Evolutionary conservation across 2,888 invertebrate genomes (phyloP), one percentile per base, ranked within the genome.

Genomic region (Villa cingulata): DNA sequence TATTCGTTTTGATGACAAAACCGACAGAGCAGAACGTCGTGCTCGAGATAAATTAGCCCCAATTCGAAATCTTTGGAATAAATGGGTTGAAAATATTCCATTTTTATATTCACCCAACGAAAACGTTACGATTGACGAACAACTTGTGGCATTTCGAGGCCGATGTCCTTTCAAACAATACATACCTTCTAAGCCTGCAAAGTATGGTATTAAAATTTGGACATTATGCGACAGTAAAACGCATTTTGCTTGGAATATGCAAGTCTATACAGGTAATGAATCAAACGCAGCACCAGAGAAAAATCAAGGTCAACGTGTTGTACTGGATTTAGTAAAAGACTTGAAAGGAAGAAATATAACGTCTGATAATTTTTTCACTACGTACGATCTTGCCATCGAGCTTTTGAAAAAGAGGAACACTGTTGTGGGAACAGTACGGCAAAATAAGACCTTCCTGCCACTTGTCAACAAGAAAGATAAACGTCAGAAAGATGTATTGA

Each of bases 151-250:
- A 4, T 49, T 49, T 37, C 27, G 34, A 16, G 48, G 49, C 3
- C 34, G 39, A 12, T 48, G 52, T 20, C 19, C 43, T 16, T 52
- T 52, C 16, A 36, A 36, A 7, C 46, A 48, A 18, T 50, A 48
- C 32, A 45, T 51, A 29, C 45, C 47, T 10, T 41, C 19, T 10
- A 49, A 49, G 23, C 48, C 43, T 14, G 46, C 41, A 19, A 49
- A 36, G 29, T 49, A 49, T 50, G 49, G 51, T 3, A 27, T 52
- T 29, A 49, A 48, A 43, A 43, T 45, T 29, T 45, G 44, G 36
- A 17, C 44, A 7, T 20, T 46, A 14, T 45, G 41, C 34, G 29
- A 37, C 43, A 34, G 41, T 9, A 19, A 43, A n/a, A 51, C 46
- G 5, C 48, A 43, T 29, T 51, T 46, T 29, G 44, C 46, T 10